Evolutionary conservation across 2,797 vertebrate species (phyloP).

Genomic region (Acrocephalus scirpaceus): DNA sequence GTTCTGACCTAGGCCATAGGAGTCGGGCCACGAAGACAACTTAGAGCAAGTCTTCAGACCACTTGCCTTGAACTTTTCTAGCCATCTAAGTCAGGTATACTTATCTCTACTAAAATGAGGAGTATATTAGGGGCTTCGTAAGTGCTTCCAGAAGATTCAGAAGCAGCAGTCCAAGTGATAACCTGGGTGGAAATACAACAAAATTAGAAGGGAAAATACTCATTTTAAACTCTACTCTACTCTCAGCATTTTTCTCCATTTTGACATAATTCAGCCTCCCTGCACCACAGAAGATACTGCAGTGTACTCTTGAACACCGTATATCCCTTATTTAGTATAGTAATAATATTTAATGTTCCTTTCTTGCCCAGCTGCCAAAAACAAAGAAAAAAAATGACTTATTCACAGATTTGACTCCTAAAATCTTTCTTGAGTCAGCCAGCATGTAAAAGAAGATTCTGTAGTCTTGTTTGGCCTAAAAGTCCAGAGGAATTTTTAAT

Average conservation of each 20-base stretch:
- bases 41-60: background rate
- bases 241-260: background rate
- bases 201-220: background rate
- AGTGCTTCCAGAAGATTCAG: background rate
- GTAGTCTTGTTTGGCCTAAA: background rate
- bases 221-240: background rate
- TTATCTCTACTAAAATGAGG: background rate
- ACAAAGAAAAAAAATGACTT: background rate
- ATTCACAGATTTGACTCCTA: background rate
- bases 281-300: background rate
- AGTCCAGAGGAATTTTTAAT: background rate
- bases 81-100: background rate
- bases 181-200: background rate
- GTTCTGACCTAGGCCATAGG: background rate
- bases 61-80: background rate
- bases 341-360: background rate
- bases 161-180: background rate
- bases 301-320: accelerated
- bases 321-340: background rate
- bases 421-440: background rate
- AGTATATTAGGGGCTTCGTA: background rate
- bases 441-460: background rate
- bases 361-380: background rate
- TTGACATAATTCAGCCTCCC: background rate
- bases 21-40: background rate